Evolutionary conservation across 92 coral and sea anemone genomes (phyloP).

Genomic region (Paragorgia papillata): DNA sequence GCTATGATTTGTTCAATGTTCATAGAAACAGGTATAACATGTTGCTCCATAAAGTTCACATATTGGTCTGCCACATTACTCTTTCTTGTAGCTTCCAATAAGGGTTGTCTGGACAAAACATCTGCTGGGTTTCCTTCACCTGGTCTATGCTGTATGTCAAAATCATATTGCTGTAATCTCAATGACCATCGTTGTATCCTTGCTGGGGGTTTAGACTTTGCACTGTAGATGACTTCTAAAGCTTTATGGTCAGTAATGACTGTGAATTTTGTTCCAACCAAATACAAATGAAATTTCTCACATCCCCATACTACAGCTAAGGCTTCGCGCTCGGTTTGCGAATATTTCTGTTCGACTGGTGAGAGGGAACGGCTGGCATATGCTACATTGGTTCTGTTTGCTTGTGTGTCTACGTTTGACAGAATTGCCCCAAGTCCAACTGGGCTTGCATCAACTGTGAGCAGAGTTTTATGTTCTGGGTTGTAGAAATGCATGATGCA

Average conservation of each 20-base stretch:
- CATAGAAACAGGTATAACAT: constrained; percentile 29
- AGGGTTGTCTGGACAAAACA: constrained; percentile 46
- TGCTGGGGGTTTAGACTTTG: constrained; percentile 51
- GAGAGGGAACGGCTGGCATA: constrained; percentile 46
- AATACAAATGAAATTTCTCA: constrained; percentile 39
- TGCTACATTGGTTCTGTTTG: constrained; percentile 37
- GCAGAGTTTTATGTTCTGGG: constrained; percentile 28
- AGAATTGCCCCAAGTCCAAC: constrained; percentile 11
- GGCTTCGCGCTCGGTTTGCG: constrained; percentile 35
- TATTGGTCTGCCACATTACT: constrained; percentile 37
- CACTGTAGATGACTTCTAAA: constrained; percentile 35
- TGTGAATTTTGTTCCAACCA: constrained; percentile 42
- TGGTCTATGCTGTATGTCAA: constrained; percentile 41
- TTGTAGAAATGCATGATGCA: constrained; percentile 39
- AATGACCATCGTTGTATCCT: constrained; percentile 50
- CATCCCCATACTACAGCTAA: constrained; percentile 53
- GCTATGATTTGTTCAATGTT: constrained; percentile 22
- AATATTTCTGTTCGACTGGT: constrained; percentile 37
- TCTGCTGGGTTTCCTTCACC: constrained; percentile 65
- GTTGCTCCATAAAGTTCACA: constrained; percentile 43
- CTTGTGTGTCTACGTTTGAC: constrained; percentile 31
- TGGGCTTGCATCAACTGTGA: constrained; percentile 40
- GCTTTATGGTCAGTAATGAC: constrained; percentile 49
- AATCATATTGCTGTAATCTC: too few species aligned
- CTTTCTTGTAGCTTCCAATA: neutral